Evolutionary conservation across 2,113 vertebrate species (phyloP).

Genomic region (Tragelaphus strepsiceros): DNA sequence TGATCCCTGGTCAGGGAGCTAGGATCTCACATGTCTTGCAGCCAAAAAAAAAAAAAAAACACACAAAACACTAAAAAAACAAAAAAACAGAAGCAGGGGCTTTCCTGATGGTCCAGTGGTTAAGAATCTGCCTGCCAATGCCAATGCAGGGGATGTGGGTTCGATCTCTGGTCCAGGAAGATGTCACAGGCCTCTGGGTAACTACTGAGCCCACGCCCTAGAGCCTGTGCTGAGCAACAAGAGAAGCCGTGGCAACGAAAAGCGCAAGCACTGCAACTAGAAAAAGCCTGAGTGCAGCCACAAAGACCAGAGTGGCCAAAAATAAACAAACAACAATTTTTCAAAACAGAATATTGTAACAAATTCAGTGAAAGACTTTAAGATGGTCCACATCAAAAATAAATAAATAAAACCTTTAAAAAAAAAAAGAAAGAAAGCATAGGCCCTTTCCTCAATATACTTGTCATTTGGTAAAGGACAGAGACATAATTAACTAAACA

Average conservation of each 20-base stretch:
- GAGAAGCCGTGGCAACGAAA: background rate
- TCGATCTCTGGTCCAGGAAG: background rate
- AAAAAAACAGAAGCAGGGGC: background rate
- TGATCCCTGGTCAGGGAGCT: background rate
- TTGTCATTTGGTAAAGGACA: no score
- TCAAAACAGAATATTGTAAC: background rate
- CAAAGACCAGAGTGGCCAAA: background rate
- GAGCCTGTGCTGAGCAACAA: background rate
- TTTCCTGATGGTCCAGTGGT: background rate
- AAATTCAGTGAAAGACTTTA: background rate
- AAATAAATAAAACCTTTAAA: background rate
- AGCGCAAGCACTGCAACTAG: background rate
- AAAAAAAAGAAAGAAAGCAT: background rate
- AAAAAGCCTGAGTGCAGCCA: background rate
- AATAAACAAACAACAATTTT: background rate
- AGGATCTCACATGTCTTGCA: background rate
- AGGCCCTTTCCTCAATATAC: background rate
- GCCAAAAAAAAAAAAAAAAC: background rate
- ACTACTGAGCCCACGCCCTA: background rate
- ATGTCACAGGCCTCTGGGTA: background rate
- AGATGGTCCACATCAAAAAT: background rate
- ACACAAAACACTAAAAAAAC: background rate
- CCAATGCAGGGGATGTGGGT: accelerated
- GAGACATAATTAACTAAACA: background rate
- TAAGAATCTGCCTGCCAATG: background rate